These are phyloP conservation scores for Polyommatus iphigenia DNA, from an alignment of 2,888 invertebrate genomes.

Conservation along the genomic window DNA sequence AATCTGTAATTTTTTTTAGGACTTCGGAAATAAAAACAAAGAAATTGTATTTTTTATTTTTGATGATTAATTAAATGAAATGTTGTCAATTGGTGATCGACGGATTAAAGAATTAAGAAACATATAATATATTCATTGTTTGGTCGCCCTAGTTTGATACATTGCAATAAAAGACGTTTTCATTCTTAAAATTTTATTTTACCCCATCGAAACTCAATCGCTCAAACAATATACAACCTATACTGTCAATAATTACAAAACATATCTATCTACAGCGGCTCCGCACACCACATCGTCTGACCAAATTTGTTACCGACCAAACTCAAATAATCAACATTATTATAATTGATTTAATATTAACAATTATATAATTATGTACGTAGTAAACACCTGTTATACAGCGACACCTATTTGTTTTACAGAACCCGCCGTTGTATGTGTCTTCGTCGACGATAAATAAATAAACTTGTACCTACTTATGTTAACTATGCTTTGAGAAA, in stretches of 20 bases:
- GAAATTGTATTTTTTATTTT: no score
- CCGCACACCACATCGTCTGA: constrained; percentile 12
- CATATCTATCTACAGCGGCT: constrained; percentile 56
- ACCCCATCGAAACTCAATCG: constrained; percentile 74
- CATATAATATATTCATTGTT: not conserved
- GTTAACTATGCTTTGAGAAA: not conserved
- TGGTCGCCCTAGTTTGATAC: not conserved
- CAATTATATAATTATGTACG: constrained; percentile 77
- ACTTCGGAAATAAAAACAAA: no score
- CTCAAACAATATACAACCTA: constrained; percentile 74
- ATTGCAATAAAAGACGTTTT: constrained; percentile 42
- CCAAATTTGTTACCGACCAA: constrained; percentile 48
- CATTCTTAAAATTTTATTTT: constrained; percentile 78
- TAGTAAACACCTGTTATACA: constrained; percentile 78
- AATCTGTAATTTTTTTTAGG: no score
- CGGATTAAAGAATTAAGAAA: no score
- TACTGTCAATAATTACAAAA: constrained; percentile 51
- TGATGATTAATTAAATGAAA: no score
- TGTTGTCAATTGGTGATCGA: no score
- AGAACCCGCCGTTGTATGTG: constrained; percentile 62
- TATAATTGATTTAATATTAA: constrained; percentile 77
- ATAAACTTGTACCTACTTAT: not conserved
- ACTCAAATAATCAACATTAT: constrained; percentile 71
- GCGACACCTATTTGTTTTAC: constrained; percentile 75
- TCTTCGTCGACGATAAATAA: constrained; percentile 17